These are phyloP conservation scores for Candoia aspera DNA, from an alignment of 2,113 vertebrate species.

Conservation along the genomic window DNA sequence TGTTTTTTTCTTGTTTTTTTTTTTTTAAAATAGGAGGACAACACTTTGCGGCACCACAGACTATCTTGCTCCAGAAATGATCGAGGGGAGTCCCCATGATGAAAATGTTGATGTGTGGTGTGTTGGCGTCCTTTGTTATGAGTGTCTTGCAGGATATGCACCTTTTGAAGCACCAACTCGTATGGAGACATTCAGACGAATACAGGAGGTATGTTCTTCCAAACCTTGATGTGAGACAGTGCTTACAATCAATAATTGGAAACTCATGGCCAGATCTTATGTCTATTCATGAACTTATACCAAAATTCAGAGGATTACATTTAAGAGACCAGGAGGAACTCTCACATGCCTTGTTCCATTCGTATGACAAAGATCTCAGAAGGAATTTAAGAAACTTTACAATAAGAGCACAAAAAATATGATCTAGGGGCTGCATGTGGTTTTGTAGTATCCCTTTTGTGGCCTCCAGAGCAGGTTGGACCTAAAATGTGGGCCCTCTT, in stretches of 20 bases:
- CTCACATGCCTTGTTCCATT: neutral
- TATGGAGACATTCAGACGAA: conserved; percentile 28
- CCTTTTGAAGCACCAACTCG: conserved; percentile 26
- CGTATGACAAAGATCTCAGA: neutral
- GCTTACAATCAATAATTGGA: neutral
- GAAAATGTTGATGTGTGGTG: conserved; percentile 45
- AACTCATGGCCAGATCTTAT: neutral
- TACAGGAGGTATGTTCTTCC: conserved; percentile 12
- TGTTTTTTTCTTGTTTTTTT: neutral
- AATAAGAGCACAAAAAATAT: neutral
- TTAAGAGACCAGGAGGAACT: neutral
- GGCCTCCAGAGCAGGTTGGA: neutral
- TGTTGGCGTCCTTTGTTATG: conserved; percentile 36
- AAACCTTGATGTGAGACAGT: neutral
- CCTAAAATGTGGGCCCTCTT: neutral
- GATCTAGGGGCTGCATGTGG: neutral
- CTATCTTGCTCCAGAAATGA: conserved; percentile 43
- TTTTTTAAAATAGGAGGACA: conserved; percentile 23
- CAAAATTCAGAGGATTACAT: neutral
- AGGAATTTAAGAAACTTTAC: neutral
- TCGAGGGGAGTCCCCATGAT: conserved; percentile 24
- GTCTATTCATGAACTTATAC: neutral
- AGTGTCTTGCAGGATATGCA: conserved; percentile 30
- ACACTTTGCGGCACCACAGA: conserved; percentile 34
- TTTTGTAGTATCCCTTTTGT: neutral